Evolutionary conservation across 1,140 invertebrate genomes (phyloP), one percentile per base, ranked within the genome.

Genomic region (Heliconius eleuchia): DNA sequence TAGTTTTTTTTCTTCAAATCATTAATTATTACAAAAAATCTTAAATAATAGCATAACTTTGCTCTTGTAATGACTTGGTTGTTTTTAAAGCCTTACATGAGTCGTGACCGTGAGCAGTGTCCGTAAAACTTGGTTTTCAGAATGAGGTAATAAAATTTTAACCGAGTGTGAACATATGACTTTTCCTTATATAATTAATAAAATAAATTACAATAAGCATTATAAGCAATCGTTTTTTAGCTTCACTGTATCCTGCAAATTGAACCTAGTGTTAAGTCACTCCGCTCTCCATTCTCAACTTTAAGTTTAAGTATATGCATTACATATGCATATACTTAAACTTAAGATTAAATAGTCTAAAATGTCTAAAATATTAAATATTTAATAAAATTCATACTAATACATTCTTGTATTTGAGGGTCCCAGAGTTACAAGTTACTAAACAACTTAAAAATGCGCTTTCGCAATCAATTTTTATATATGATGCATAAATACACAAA

Each of bases 91-190:
- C 13, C 60, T 27, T 16, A 66, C 27, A 66, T 5, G 60, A 30
- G n/a, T n/a, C 23, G 39, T 71, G 74, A 76, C 60, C 74, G n/a
- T 76, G 57, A 50, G 57, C 39, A 70, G 37, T 76, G 74, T 70
- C 34, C 39, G 74, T 76, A 46, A 66, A 76, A 76, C 57, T 60
- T 42, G 60, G 60, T 66, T 66, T 66, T 66, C 60, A 66, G 60
- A 66, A 30, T 30, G n/a, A 30, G 23, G 23, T 66, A 66, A 66
- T 66, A 66, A 66, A 66, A 66, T 66, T 66, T 66, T 5, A 66
- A 66, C 60, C 27, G 13, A 66, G 13, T 66, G 57, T 66, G 23
- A 30, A 16, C 3, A 3, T 13, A 3, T 30, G 1, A 66, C 13
- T 66, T 66, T 27, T 11, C 23, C 5, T 13, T 66, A 30, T 27